phyloP scores from a whole-genome alignment of 2,113 vertebrate genomes.

The Lota lota region DNA sequence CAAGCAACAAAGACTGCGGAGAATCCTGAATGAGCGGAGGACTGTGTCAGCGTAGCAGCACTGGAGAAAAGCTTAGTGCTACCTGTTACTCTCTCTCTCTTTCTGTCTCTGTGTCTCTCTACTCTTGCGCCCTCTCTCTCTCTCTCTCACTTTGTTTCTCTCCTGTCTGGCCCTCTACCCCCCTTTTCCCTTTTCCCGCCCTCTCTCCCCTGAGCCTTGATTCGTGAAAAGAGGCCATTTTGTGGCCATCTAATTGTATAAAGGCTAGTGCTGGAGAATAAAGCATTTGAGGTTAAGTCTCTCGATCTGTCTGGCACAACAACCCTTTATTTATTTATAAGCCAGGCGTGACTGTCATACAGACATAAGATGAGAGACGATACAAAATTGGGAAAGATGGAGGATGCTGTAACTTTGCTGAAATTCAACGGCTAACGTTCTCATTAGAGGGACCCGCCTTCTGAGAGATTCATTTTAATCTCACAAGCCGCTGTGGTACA shows the following conservation, averaged over 20 bases:
- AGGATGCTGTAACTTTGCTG: too few relatives aligned
- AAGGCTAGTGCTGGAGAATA: background rate
- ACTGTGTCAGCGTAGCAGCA: slow-evolving; percentile 22
- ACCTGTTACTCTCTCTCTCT: slow-evolving; percentile 19
- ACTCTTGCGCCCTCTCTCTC: background rate
- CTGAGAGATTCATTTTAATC: too few relatives aligned
- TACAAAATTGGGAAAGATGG: too few relatives aligned
- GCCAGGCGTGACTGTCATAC: too few relatives aligned
- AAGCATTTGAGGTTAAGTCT: background rate
- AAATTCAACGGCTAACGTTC: too few relatives aligned
- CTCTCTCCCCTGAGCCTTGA: background rate
- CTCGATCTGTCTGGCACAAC: background rate
- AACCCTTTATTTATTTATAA: too few relatives aligned
- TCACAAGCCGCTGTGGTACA: too few relatives aligned
- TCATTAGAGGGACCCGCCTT: too few relatives aligned
- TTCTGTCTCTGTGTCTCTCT: slow-evolving; percentile 22
- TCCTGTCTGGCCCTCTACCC: background rate
- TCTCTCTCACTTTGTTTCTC: slow-evolving; percentile 21
- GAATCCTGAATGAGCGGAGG: slow-evolving; percentile 55
- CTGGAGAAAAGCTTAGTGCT: slow-evolving; percentile 34
- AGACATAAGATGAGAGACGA: too few relatives aligned
- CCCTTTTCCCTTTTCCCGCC: background rate
- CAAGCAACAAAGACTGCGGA: slow-evolving; percentile 37
- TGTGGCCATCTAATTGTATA: background rate
- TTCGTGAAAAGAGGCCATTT: background rate